Evolutionary conservation across 2,888 invertebrate genomes (phyloP).

Genomic region (Darwinula stevensoni): DNA sequence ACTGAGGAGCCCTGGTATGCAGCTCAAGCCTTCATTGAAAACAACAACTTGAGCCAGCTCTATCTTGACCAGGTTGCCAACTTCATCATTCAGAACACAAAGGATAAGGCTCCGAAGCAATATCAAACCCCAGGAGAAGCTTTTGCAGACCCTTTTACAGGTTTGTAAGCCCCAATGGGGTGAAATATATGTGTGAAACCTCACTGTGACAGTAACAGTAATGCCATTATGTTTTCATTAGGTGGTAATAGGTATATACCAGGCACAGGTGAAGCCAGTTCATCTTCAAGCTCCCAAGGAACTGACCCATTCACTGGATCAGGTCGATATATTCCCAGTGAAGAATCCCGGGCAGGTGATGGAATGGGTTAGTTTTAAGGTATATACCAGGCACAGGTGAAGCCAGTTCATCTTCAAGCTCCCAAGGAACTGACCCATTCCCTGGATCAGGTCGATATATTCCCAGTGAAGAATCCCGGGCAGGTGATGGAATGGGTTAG

Average conservation of each 20-base stretch:
- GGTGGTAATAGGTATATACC: conserved; percentile 38
- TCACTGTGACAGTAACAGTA: no score
- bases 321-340: conserved; percentile 14
- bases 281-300: conserved; percentile 13
- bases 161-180: conserved; percentile 16
- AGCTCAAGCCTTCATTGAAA: conserved; percentile 65
- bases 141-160: conserved; percentile 28
- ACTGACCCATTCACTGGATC: conserved; percentile 22
- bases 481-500: no score
- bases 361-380: no score
- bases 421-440: conserved; percentile 20
- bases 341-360: no score
- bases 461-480: no score
- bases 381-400: conserved; percentile 27
- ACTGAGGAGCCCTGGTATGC: conserved; percentile 72
- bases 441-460: conserved; percentile 18
- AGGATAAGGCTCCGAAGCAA: conserved; percentile 19
- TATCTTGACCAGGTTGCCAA: conserved; percentile 70
- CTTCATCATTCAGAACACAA: conserved; percentile 58
- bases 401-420: conserved; percentile 8
- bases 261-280: conserved; percentile 13
- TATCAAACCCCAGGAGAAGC: conserved; percentile 9
- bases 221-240: no score
- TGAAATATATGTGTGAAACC: no score
- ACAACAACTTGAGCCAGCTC: conserved; percentile 46